Evolutionary conservation across 1,140 invertebrate genomes (phyloP), one percentile per base, ranked within the genome.

Genomic region (Drosophila mauritiana): DNA sequence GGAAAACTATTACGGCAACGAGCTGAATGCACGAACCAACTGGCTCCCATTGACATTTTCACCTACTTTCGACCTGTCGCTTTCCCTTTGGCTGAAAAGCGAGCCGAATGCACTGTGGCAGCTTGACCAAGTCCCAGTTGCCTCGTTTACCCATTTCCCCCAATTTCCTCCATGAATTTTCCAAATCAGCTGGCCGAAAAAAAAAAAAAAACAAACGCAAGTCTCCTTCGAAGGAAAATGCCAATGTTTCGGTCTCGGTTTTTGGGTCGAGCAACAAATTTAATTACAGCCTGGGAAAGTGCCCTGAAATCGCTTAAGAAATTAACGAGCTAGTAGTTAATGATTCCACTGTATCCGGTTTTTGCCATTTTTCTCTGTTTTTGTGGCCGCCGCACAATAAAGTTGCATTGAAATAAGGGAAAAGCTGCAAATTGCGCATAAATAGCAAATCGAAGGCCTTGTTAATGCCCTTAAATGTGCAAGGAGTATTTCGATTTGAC

Each of bases 251-350:
- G 49, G 49, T 52, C 49, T 52, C 49, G 49, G 49, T 48, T 31
- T 22, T 11, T 45, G 31, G 42, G 42, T 39, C 63, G 17, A 43
- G 59, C 59, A 15, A 49, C 42, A 67, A 67, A 49, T 72, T 72
- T 72, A 72, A 72, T 72, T 72, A 72, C 53, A 57, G 27, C 20
- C 45, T 58, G 34, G 34, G 7, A 45, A 40, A 57, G 56, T 48
- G 45, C 20, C 45, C 61, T 15, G 31, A 70, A 72, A 72, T 58
- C 45, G 68, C 54, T 40, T 72, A 43, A 57, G 81, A 84, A 84
- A 84, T 84, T 77, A 84, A 84, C 81, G 77, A 85, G 57, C 72
- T 7, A 54, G 45, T 73, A 75, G 77, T 85, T 85, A 84, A 84
- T 85, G 81, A 84, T 61, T 48, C 37, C 17, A 8, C 15, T 36